Evolutionary conservation across 2,113 vertebrate genomes (phyloP).

Genomic region (Coryphaenoides rupestris): DNA sequence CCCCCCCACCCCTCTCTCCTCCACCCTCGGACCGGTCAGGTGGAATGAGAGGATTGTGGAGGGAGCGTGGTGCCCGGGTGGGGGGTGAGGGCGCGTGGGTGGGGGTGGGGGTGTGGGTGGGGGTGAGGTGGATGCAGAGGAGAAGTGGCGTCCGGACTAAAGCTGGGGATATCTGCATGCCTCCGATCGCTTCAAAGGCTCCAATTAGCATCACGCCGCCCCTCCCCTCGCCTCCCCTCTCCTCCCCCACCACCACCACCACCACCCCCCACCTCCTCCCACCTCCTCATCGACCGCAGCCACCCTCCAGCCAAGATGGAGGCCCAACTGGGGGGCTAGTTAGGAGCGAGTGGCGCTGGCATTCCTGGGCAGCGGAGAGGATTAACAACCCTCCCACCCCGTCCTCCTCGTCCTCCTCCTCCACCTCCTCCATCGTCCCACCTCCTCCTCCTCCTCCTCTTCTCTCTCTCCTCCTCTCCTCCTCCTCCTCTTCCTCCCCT

Average conservation of each 20-base stretch:
- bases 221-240: conserved; percentile 7
- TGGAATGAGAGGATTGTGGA: conserved; percentile 74
- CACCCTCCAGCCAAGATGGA: not conserved
- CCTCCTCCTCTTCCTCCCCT: conserved; percentile 1
- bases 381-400: conserved; percentile 41
- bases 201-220: conserved; percentile 58
- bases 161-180: conserved; percentile 63
- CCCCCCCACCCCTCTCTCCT: conserved; percentile 2
- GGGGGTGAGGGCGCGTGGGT: too few species aligned
- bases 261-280: too few species aligned
- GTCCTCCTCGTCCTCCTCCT: not conserved
- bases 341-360: conserved; percentile 30
- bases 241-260: not conserved
- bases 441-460: conserved; percentile 38
- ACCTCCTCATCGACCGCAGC: not conserved
- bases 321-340: not conserved
- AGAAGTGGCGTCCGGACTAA: conserved; percentile 59
- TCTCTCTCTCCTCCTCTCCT: too few species aligned
- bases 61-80: conserved; percentile 13
- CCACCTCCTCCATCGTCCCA: not conserved
- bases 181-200: conserved; percentile 57
- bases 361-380: conserved; percentile 50
- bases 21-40: conserved; percentile 63
- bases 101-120: too few species aligned
- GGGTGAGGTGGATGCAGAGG: conserved; percentile 55